Evolutionary conservation across 2,888 invertebrate species (phyloP), one percentile per base, ranked within the genome.

Genomic region (Nymphalis urticae): DNA sequence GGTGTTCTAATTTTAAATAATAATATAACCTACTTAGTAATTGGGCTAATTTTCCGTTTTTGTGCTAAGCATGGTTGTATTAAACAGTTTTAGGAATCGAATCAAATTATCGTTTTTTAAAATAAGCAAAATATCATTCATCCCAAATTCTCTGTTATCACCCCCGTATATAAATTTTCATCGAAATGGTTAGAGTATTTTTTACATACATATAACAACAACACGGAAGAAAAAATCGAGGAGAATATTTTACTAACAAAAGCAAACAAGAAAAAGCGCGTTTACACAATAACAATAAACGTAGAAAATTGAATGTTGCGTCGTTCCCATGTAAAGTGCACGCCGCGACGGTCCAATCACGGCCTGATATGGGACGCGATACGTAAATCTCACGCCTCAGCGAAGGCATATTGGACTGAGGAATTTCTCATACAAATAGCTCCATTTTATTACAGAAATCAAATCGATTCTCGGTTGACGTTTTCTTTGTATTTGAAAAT

Each of bases 291-390:
- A 70, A 70, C 68, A 64, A 66, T 68, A 66, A 62, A 58, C 48
- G 59, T 53, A 63, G 65, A 68, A 70, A 72, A 72, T 70, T 72
- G 63, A 70, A 72, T 68, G 72, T 64, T 68, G 58, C 62, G 53
- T 68, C 58, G 64, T 71, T 68, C 65, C 24, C 53, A 66, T 72
- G 71, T 66, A 72, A 64, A 72, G 66, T 72, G 70, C 72, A 72
- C 50, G 53, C 36, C n/a, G 64, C 48, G 64, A 68, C 61, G 65
- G 66, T 51, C 69, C 70, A 66, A 72, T 72, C 70, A 71, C 72
- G 48, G 48, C 50, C 48, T 63, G 68, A 59, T 66, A 69, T 66
- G 69, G 53, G 61, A 66, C 24, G 69, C 61, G 71, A 69, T 69
- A 66, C 69, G 66, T 56, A 69, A 66, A 69, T 69, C 66, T 64